Base-by-base conservation (phyloP, 1,140 invertebrate species). In the Euwallacea fornicatus region DNA sequence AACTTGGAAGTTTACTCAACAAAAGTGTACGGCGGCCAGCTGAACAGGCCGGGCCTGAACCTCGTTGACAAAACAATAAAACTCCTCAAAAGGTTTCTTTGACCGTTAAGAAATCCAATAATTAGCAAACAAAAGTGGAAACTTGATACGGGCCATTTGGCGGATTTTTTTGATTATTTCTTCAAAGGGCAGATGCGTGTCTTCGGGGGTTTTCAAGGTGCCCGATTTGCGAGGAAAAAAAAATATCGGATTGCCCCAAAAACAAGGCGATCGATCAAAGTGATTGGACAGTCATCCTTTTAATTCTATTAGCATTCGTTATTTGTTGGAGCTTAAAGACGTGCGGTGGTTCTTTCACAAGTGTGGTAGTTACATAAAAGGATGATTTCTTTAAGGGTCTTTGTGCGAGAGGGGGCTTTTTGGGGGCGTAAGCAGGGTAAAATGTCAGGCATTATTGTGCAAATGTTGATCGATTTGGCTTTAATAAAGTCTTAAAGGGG, bases 221-320 rank as follows among this genome's bases (percentile, higher is more conserved):
- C 21, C 7, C 6, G 9, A 10, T 50, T 50, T 50, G 46, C 9
- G 16, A 58, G 55, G 21, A 10, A 13, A 15, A 10, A 13, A 15
- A 13, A 58, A 58, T 58, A 58, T 58, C 55, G 55, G 55, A 33
- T 58, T 16, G 55, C 55, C 50, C 11, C n/a, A 13, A 50, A 58
- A 58, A 58, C 55, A 58, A 15, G 21, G n/a, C 55, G n/a, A 58
- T 58, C 55, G 55, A 58, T 58, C 55, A 58, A 58, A n/a, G n/a
- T 10, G 10, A 33, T 41, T 21, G 55, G 55, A 58, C 55, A 58
- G n/a, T 21, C n/a, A 58, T 58, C 55, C 15, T 53, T 53, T 53
- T 53, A 53, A 8, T 58, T 7, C 7, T 58, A 58, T 58, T 58
- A 33, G 21, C 55, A 58, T 15, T 15, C 55, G n/a, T 53, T 53